Percentiles rank a stretch among this genome's conserved stretches.
These are phyloP conservation scores for Magallana nippona DNA, from an alignment of 2,888 invertebrate genomes.

Conservation along the genomic window DNA sequence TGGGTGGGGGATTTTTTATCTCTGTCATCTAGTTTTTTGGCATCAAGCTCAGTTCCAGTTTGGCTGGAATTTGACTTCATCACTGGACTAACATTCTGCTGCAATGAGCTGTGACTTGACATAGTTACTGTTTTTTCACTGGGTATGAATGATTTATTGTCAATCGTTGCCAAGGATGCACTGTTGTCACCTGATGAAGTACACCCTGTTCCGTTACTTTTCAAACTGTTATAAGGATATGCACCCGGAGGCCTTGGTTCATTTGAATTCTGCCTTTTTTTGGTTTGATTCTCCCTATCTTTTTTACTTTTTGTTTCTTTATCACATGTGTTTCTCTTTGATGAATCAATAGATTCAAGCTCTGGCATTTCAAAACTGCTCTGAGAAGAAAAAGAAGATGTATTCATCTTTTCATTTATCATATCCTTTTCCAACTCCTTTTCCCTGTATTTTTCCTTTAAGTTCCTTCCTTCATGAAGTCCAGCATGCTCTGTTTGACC, in stretches of 20 bases:
- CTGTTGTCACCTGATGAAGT: neutral
- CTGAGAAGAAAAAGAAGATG: conserved; percentile 8
- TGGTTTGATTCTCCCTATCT: neutral
- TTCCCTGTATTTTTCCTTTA: conserved; percentile 3
- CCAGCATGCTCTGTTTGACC: neutral
- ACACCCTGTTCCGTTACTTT: neutral
- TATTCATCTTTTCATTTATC: conserved; percentile 6
- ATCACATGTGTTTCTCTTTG: neutral
- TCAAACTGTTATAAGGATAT: conserved; percentile 14
- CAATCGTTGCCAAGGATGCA: neutral
- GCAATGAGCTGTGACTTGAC: neutral
- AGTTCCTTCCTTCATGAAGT: neutral
- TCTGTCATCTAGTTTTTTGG: no score
- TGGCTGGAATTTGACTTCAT: no score
- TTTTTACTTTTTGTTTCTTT: neutral
- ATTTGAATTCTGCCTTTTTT: neutral
- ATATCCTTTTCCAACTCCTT: conserved; percentile 18
- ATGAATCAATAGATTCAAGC: neutral
- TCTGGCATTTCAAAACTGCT: conserved; percentile 15
- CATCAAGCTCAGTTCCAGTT: neutral
- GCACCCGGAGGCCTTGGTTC: conserved; percentile 9
- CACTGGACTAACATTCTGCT: neutral
- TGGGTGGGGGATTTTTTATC: no score
- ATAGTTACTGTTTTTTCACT: conserved; percentile 7
- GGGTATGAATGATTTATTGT: neutral